Base-by-base conservation (phyloP, 2,888 invertebrate species). In the Meganola albula region DNA sequence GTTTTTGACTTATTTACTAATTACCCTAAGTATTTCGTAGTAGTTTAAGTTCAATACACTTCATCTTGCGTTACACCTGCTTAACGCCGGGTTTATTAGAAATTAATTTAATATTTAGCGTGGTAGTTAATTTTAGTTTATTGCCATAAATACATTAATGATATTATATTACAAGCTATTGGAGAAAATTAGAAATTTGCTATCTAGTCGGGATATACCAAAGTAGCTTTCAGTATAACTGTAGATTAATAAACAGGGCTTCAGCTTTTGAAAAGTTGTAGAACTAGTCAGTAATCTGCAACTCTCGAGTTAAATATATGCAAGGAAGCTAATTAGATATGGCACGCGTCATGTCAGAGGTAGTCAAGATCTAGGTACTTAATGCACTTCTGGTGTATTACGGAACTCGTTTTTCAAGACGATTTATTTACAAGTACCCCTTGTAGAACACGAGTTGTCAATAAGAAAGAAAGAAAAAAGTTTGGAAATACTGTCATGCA, bases 311-410 rank as follows among this genome's bases (percentile, higher is more conserved):
- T 70, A 68, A 71, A 77, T 64, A 44, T 65, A 78, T 76, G 76
- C 68, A 77, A 74, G 65, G 69, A 71, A 70, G 78, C 70, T 68
- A 79, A 79, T 77, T 70, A 74, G 65, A 79, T 74, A 68, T 74
- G 58, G 68, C 69, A 74, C 69, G 62, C 64, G 64, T 61, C 66
- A 56, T 44, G 34, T 54, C 48, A 53, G 52, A 52, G 52, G 53
- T 54, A 35, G 35, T 46, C 39, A 37, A 54, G 59, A 51, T 53
- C 60, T 47, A n/a, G n/a, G n/a, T n/a, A 65, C 62, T 62, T 63
- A 60, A 54, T 58, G 53, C 48, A 55, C 40, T 48, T 58, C 58
- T n/a, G n/a, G n/a, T n/a, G n/a, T n/a, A n/a, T n/a, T 44, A 61
- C 55, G 49, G 53, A 66, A 64, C 63, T 48, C 41, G 73, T 67